phyloP scores from a whole-genome alignment of 2,888 invertebrate genomes.

The Dasysyrphus tricinctus region DNA sequence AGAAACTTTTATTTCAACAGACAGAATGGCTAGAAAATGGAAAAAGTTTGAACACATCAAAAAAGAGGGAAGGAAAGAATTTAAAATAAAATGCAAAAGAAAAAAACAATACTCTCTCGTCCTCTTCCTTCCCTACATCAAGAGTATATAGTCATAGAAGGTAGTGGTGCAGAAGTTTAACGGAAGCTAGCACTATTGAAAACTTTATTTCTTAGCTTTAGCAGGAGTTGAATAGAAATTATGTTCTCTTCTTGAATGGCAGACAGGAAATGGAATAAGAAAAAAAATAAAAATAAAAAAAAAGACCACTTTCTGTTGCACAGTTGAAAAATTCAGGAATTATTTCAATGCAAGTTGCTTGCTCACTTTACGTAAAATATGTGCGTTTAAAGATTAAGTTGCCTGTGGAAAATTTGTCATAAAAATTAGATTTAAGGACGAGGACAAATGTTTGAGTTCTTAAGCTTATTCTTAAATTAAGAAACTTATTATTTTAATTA shows the following conservation, averaged over 20 bases:
- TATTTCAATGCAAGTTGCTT: constrained; percentile 26
- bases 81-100: not conserved
- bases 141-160: no score
- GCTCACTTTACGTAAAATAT: constrained; percentile 3
- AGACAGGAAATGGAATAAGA: not conserved
- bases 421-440: not conserved
- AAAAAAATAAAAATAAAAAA: not conserved
- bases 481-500: no score
- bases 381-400: not conserved
- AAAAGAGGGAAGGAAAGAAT: not conserved
- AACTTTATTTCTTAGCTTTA: constrained; percentile 27
- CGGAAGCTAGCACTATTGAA: constrained; percentile 18
- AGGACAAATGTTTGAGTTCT: not conserved
- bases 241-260: constrained; percentile 16
- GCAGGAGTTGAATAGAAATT: constrained; percentile 22
- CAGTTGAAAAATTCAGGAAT: constrained; percentile 16
- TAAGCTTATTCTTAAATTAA: not conserved
- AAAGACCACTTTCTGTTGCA: not conserved
- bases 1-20: constrained; percentile 12
- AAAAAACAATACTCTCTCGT: not conserved
- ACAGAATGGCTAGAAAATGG: constrained; percentile 28
- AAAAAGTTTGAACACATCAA: constrained; percentile 17
- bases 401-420: not conserved
- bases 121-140: not conserved
- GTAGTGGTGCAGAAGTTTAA: constrained; percentile 17